phyloP scores from a whole-genome alignment of 2,888 invertebrate genomes.

The Venustoraphidia nigricollis region DNA sequence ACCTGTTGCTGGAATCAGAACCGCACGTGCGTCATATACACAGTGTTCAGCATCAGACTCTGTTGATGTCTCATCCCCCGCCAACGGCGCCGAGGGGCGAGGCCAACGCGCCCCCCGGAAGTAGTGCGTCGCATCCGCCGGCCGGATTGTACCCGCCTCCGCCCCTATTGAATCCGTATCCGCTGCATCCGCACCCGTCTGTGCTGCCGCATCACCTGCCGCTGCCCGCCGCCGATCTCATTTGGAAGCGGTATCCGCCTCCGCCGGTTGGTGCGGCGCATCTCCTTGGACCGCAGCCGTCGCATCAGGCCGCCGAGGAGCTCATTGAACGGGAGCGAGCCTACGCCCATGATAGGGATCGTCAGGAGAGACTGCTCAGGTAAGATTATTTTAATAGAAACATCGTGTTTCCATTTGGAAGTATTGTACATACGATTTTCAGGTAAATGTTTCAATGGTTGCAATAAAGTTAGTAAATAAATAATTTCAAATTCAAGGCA shows the following conservation, averaged over 20 bases:
- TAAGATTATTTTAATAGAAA: conserved; percentile 24
- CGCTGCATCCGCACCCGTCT: conserved; percentile 14
- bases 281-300: conserved; percentile 24
- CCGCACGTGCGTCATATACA: conserved; percentile 41
- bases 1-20: conserved; percentile 32
- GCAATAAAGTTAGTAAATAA: too few relatives aligned
- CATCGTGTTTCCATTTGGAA: too few relatives aligned
- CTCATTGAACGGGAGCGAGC: conserved; percentile 33
- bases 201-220: conserved; percentile 17
- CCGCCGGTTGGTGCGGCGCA: conserved; percentile 34
- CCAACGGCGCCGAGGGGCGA: conserved; percentile 19
- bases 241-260: conserved; percentile 43
- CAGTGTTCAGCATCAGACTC: conserved; percentile 41
- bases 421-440: too few relatives aligned
- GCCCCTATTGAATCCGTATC: conserved; percentile 19
- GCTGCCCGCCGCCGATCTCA: conserved; percentile 28
- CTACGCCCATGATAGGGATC: conserved; percentile 44
- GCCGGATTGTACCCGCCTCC: conserved; percentile 28
- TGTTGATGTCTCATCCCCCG: conserved; percentile 41
- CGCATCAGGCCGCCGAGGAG: conserved; percentile 28
- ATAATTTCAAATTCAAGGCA: too few relatives aligned
- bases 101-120: conserved; percentile 27
- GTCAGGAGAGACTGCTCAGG: conserved; percentile 52
- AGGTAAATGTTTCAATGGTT: too few relatives aligned
- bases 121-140: conserved; percentile 18